phyloP scores from a whole-genome alignment of 2,888 invertebrate species.

The Lepidochrysops patricia region DNA sequence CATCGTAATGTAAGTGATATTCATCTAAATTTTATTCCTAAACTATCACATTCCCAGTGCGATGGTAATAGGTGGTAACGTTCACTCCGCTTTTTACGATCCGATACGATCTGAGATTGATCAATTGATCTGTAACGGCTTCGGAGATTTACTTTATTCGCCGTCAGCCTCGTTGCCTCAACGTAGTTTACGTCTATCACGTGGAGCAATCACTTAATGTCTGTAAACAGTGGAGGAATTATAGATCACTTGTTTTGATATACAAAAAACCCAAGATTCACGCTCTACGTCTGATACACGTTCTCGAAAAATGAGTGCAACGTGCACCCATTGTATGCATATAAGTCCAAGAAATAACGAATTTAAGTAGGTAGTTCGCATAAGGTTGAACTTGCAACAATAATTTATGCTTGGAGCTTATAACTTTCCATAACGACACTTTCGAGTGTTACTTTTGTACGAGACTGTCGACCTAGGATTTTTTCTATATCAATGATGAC shows the following conservation, averaged over 20 bases:
- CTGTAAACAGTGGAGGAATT: slow-evolving; percentile 36
- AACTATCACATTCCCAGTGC: neutral
- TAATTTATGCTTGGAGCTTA: too few species aligned
- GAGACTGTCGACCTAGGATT: too few species aligned
- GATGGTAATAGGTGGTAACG: slow-evolving; percentile 19
- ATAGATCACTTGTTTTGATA: slow-evolving; percentile 40
- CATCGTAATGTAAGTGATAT: neutral
- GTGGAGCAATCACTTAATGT: slow-evolving; percentile 36
- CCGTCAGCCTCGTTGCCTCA: slow-evolving; percentile 12
- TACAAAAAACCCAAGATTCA: too few species aligned
- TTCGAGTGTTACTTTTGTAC: too few species aligned
- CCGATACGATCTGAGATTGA: slow-evolving; percentile 23
- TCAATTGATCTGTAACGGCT: slow-evolving; percentile 21
- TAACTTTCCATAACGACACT: too few species aligned
- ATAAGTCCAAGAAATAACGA: too few species aligned
- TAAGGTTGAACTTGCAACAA: too few species aligned
- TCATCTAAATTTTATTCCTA: slow-evolving; percentile 1
- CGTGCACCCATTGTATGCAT: too few species aligned
- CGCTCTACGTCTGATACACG: too few species aligned
- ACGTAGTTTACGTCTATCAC: slow-evolving; percentile 33
- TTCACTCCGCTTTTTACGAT: slow-evolving; percentile 17
- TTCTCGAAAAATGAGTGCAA: too few species aligned
- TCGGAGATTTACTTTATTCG: slow-evolving; percentile 21
- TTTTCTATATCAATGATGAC: too few species aligned
- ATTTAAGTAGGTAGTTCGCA: too few species aligned